These are phyloP conservation scores for Atta texana DNA, from an alignment of 1,140 invertebrate species.

Conservation along the genomic window DNA sequence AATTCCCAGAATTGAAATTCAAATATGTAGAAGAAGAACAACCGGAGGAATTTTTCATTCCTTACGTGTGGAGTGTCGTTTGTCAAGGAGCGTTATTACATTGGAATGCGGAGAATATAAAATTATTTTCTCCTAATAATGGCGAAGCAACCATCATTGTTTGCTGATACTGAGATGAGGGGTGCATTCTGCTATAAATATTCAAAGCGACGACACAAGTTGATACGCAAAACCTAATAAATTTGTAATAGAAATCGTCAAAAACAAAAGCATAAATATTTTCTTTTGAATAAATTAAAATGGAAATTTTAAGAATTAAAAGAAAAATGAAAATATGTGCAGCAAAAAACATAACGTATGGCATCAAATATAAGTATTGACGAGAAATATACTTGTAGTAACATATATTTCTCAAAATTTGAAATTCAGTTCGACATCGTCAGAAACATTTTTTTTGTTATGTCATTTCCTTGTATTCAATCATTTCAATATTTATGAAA, in stretches of 20 bases:
- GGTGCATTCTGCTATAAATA: slow-evolving; percentile 65
- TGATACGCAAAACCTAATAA: slow-evolving; percentile 41
- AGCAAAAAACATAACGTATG: background rate
- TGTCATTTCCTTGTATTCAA: background rate
- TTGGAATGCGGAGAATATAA: slow-evolving; percentile 90
- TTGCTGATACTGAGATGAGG: slow-evolving; percentile 82
- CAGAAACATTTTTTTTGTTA: slow-evolving; percentile 12
- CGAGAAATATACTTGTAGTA: background rate
- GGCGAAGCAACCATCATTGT: slow-evolving; percentile 83
- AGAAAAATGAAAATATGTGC: background rate
- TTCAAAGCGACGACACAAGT: slow-evolving; percentile 40
- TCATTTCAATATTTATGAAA: slow-evolving; percentile 28
- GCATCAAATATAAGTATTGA: background rate
- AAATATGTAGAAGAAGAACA: slow-evolving; percentile 99
- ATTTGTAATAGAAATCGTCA: slow-evolving; percentile 47
- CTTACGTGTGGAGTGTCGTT: slow-evolving; percentile 98
- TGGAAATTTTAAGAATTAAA: background rate
- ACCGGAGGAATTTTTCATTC: slow-evolving; percentile 99
- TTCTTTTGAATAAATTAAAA: background rate
- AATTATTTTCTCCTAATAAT: slow-evolving; percentile 83
- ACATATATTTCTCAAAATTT: background rate
- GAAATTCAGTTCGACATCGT: no score
- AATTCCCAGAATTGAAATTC: slow-evolving; percentile 99
- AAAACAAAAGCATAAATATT: slow-evolving; percentile 13
- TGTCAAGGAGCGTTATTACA: slow-evolving; percentile 93